Percentiles rank a stretch among this genome's conserved stretches.
Conservation (phyloP, 2,113 vertebrate species). For the Siniperca knerii region DNA sequence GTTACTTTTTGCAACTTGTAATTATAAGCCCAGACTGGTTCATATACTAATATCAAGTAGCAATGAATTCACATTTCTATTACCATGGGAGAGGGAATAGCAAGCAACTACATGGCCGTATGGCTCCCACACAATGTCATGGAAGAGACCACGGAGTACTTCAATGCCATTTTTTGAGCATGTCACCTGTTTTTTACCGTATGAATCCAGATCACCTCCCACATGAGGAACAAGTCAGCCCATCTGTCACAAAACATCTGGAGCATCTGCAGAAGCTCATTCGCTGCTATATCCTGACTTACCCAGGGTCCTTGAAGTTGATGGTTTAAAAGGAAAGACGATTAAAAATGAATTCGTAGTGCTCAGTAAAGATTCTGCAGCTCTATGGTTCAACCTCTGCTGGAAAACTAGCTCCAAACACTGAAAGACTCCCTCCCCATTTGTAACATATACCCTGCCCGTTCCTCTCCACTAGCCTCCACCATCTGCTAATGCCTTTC, state of each 20-base stretch:
- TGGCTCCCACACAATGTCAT: neutral
- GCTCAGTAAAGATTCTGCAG: neutral
- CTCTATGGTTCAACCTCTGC: neutral
- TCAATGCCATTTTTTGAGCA: neutral
- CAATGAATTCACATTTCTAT: neutral
- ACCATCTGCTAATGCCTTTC: constrained; percentile 75
- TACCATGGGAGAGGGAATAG: neutral
- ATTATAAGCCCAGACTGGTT: neutral
- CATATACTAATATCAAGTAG: neutral
- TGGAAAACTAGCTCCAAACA: constrained; percentile 1
- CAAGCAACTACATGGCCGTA: neutral
- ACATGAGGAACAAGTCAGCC: constrained; percentile 34
- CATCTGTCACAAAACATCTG: constrained; percentile 63
- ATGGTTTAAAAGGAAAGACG: neutral
- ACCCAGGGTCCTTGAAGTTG: constrained; percentile 25
- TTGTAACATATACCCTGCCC: constrained; percentile 50
- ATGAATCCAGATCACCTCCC: constrained; percentile 36
- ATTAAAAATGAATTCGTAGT: neutral
- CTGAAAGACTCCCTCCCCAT: constrained; percentile 40
- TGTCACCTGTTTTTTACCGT: constrained; percentile 19
- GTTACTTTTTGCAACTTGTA: neutral
- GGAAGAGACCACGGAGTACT: neutral
- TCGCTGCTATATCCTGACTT: constrained; percentile 3
- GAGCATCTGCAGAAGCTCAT: constrained; percentile 47
- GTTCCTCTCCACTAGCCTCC: constrained; percentile 63